phyloP scores from a whole-genome alignment of 2,888 invertebrate genomes.

The Ichneumoninae sp. region DNA sequence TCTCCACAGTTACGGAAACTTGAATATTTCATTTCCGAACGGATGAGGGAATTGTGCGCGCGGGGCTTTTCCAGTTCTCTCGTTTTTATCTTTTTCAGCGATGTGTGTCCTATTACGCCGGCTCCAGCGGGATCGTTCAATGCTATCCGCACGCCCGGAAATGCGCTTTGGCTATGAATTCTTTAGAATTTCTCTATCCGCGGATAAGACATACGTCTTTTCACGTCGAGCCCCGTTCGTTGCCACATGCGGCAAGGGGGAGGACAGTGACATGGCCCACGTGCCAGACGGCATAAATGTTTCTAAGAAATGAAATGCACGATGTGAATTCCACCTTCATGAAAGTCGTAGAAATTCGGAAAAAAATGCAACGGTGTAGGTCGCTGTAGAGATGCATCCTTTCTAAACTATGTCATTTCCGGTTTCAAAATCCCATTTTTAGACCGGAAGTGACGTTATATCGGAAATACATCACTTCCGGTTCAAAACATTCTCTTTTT shows the following conservation, averaged over 20 bases:
- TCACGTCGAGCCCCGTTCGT: slow-evolving; percentile 12
- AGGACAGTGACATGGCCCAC: not conserved
- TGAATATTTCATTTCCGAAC: slow-evolving; percentile 46
- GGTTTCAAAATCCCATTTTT: no score
- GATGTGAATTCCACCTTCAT: not conserved
- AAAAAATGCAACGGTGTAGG: not conserved
- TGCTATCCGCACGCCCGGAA: not conserved
- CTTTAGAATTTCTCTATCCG: slow-evolving; percentile 24
- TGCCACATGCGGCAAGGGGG: not conserved
- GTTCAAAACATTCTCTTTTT: no score
- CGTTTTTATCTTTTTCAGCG: slow-evolving; percentile 12
- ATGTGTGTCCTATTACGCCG: not conserved
- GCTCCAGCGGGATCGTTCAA: not conserved
- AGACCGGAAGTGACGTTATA: no score
- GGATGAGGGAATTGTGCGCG: slow-evolving; percentile 21
- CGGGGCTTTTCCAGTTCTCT: slow-evolving; percentile 16
- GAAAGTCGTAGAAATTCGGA: not conserved
- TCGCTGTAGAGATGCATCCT: not conserved
- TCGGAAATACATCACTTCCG: no score
- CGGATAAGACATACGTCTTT: slow-evolving; percentile 13
- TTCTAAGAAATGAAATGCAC: slow-evolving; percentile 10
- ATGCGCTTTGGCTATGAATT: slow-evolving; percentile 25
- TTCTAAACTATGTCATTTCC: not conserved
- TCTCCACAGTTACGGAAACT: slow-evolving; percentile 8
- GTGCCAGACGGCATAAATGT: not conserved